Evolutionary conservation across 2,888 invertebrate species (phyloP), one percentile per base, ranked within the genome.

Genomic region (Andrena fulva): DNA sequence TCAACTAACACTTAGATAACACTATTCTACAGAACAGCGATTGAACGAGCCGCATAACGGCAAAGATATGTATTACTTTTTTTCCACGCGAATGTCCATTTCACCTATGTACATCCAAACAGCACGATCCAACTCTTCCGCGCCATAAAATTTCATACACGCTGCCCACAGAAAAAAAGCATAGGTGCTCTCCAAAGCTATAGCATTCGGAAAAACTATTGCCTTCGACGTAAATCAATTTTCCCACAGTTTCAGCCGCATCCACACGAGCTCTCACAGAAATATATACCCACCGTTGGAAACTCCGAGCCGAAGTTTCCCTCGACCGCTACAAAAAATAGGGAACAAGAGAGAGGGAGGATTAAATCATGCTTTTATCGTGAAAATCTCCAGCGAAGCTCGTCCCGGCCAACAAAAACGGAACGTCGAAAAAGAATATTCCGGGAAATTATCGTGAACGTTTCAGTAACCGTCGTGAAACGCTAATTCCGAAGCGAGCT

Each of bases 321-420:
- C 56, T 56, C 56, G 24, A 10, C 24, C 27, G 10, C 12, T 24
- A 4, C 4, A 42, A 27, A 27, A 56, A 20, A 20, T 8, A 7
- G 52, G 8, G 2, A 20, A 52, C 20, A 52, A 20, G 52, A 52
- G 7, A 52, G 52, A 20, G 52, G 56, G 10, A 27, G 56, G 56
- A 56, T 56, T 56, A 56, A 56, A 56, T 56, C 56, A 56, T 56
- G 24, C 24, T 56, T 20, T 56, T 27, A 10, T 56, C 56, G 10
- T 56, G 24, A 56, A 56, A 56, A 56, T 56, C 56, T 24, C 24
- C 27, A 56, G 10, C 56, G 56, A 27, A 12, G 56, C 56, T 56
- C 56, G 12, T 56, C 42, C 42, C 10, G 56, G 10, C 56, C 24
- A 56, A 56, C 20, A 56, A 12, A 24, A 56, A 24, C 2, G 24